Evolutionary conservation across 2,797 vertebrate genomes (phyloP), one percentile per base, ranked within the genome.

Genomic region (Margarornis squamiger): DNA sequence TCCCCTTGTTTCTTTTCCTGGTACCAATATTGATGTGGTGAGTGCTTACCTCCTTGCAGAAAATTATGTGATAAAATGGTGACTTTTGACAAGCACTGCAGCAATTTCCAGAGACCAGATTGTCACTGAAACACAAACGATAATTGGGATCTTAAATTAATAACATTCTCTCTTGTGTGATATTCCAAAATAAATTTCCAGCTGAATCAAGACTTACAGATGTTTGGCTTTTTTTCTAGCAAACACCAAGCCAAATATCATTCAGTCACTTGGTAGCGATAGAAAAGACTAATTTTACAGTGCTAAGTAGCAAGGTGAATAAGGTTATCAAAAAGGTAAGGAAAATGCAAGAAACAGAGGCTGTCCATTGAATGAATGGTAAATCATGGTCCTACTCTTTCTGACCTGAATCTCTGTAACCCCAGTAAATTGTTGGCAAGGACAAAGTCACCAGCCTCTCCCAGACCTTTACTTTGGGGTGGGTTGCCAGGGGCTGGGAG

Each of bases 401-500:
- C 57, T 4, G 2, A 77, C 39, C 49, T 17, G 22, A 51, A 41
- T 52, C 38, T 65, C 52, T 39, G 38, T 34, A 16, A 8, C 36
- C 36, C n/a, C 55, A 82, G 66, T n/a, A 73, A 72, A 84, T 5
- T 1, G 2, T 3, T 41, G 72, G 78, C 80, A 93, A 83, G 45
- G 2, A 18, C 48, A n/a, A 95, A 90, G 79, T 67, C 71, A 62
- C 57, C 77, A 63, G 34, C 76, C 63, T 92, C 72, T 77, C 87
- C 57, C 54, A 85, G 38, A 8, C 43, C 39, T 36, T 92, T 23
- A 4, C 41, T 72, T 29, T 11, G 45, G 80, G 76, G 36, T 85
- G 80, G 74, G 36, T 86, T 94, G 49, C 62, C 79, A 88, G 58
- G 57, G 92, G n/a, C 81, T 63, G 84, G 71, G 82, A 94, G 72